Conservation (phyloP, 2,797 vertebrate genomes). For the Carapus acus region DNA sequence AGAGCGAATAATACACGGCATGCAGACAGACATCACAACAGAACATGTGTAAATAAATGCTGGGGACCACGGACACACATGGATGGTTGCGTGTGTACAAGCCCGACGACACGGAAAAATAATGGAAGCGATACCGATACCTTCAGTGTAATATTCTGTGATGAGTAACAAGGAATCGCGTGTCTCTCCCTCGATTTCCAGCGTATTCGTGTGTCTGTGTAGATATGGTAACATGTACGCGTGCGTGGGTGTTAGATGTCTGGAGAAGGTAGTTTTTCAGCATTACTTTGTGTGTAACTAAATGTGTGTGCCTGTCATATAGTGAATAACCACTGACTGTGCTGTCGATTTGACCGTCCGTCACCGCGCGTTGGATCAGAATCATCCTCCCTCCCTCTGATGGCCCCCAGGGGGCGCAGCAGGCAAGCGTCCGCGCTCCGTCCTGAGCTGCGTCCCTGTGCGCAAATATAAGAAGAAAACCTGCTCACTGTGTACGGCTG, state of each 20-base stretch:
- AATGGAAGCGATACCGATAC: too few relatives aligned
- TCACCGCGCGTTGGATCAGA: slow-evolving; percentile 13
- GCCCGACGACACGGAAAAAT: slow-evolving; percentile 11
- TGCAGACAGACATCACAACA: slow-evolving; percentile 40
- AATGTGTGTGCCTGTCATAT: slow-evolving; percentile 39
- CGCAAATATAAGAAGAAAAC: too few relatives aligned
- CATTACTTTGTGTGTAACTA: slow-evolving; percentile 1
- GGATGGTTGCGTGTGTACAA: slow-evolving; percentile 1
- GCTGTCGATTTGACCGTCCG: slow-evolving; percentile 22
- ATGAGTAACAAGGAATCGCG: slow-evolving; percentile 22
- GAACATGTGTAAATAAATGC: slow-evolving; percentile 47
- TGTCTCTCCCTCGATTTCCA: slow-evolving; percentile 41
- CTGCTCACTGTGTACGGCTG: slow-evolving; percentile 29
- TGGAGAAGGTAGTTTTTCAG: too few relatives aligned
- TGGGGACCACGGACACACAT: slow-evolving; percentile 18
- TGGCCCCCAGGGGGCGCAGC: too few relatives aligned
- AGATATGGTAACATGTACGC: slow-evolving; percentile 37
- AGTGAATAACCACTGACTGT: slow-evolving; percentile 30
- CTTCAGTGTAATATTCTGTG: slow-evolving; percentile 13
- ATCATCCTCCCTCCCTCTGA: slow-evolving; percentile 16
- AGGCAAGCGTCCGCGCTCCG: too few relatives aligned
- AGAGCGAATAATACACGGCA: too few relatives aligned
- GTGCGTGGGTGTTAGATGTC: slow-evolving; percentile 1
- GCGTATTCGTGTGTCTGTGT: slow-evolving; percentile 47
- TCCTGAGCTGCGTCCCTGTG: too few relatives aligned